A percentile compares a stretch with the other conserved stretches of the same genome.
These are phyloP conservation scores for Plecturocebus donacophilus DNA, from an alignment of 2,113 vertebrate species.

Conservation along the genomic window DNA sequence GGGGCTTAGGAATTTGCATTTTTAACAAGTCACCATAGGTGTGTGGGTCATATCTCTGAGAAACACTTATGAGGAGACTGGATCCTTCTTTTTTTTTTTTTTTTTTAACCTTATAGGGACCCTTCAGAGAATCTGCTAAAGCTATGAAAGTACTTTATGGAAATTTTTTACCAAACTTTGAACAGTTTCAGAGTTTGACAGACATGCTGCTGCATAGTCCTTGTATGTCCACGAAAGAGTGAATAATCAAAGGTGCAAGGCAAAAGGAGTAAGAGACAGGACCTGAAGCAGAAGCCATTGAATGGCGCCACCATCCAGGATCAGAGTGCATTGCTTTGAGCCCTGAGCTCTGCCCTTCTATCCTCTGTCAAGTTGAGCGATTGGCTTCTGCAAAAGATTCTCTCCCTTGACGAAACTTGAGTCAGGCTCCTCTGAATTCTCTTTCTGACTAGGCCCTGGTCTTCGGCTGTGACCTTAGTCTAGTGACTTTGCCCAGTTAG, in stretches of 20 bases:
- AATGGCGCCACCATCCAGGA: rapidly evolving
- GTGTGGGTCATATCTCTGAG: not conserved
- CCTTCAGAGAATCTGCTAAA: not conserved
- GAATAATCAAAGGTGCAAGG: not conserved
- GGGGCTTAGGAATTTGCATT: not conserved
- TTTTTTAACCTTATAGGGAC: not conserved
- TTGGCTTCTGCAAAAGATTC: not conserved
- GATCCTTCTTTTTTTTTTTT: not conserved
- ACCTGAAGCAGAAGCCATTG: not conserved
- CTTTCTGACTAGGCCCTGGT: not conserved
- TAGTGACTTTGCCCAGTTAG: not conserved
- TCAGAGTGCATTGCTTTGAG: rapidly evolving
- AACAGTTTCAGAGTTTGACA: not conserved
- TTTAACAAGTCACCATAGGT: not conserved
- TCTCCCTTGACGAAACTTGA: not conserved
- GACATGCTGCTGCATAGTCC: not conserved
- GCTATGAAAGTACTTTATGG: not conserved
- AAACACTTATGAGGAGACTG: not conserved
- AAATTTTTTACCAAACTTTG: not conserved
- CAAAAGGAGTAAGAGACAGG: too few relatives aligned
- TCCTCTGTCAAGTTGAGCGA: too few relatives aligned
- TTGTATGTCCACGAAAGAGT: not conserved
- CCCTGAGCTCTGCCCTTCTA: rapidly evolving
- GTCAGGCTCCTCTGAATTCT: not conserved
- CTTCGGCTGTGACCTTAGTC: not conserved